Conservation (phyloP, 2,888 invertebrate genomes). For the Furcula furcula region DNA sequence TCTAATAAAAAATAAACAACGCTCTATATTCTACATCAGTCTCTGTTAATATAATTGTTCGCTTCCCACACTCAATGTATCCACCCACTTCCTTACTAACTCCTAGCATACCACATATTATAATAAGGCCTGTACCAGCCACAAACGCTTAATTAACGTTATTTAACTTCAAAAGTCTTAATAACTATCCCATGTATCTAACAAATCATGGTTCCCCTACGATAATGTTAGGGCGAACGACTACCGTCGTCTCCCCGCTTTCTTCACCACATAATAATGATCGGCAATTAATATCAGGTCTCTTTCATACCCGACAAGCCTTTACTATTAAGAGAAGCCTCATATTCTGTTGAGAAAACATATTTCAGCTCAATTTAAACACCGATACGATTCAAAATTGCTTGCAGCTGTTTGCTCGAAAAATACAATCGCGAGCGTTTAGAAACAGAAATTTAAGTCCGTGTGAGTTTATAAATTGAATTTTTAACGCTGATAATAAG, state of each 20-base stretch:
- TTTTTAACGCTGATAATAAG: conserved; percentile 11
- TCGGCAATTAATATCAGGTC: conserved; percentile 59
- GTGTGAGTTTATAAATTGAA: conserved; percentile 6
- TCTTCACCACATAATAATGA: conserved; percentile 68
- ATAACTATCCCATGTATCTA: conserved; percentile 3
- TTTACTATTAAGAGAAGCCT: conserved; percentile 12
- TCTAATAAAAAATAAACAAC: too few species aligned
- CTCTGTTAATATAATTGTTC: too few species aligned
- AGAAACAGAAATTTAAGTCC: not conserved
- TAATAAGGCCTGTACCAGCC: too few species aligned
- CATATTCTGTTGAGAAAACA: not conserved
- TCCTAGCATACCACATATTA: too few species aligned
- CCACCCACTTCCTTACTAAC: too few species aligned
- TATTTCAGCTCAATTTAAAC: conserved; percentile 15
- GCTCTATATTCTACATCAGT: too few species aligned
- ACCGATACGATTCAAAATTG: conserved; percentile 9
- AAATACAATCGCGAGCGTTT: conserved; percentile 14
- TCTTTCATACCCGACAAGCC: conserved; percentile 27
- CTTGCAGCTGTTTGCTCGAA: conserved; percentile 1
- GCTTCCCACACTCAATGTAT: too few species aligned
- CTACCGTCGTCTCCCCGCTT: conserved; percentile 60
- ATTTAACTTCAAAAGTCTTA: not conserved
- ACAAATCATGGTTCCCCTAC: conserved; percentile 36
- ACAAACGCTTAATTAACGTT: not conserved
- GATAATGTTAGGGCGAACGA: conserved; percentile 50